Percentiles rank a stretch among this genome's conserved stretches.
Evolutionary conservation across 1,140 invertebrate genomes (phyloP).

Genomic region (Melipona quadrifasciata): DNA sequence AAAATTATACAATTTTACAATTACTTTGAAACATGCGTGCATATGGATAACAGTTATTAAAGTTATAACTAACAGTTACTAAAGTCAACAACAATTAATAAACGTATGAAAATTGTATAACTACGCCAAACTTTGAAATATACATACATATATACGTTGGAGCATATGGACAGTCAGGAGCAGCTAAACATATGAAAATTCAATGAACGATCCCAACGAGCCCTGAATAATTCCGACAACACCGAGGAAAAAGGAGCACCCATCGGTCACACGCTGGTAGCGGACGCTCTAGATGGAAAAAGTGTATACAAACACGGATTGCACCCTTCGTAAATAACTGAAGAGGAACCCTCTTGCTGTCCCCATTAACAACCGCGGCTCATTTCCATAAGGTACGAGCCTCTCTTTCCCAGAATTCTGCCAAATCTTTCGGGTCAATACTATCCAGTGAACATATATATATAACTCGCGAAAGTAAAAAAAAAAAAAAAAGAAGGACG

Average conservation of each 20-base stretch:
- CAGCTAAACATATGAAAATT: neutral
- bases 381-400: slow-evolving; percentile 71
- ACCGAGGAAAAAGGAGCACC: neutral
- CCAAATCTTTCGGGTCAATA: slow-evolving; percentile 5
- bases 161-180: too few relatives aligned
- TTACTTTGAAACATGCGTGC: too few relatives aligned
- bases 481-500: neutral
- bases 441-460: slow-evolving; percentile 11
- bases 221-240: too few relatives aligned
- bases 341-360: neutral
- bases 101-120: too few relatives aligned
- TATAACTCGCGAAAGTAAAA: neutral
- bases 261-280: neutral
- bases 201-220: neutral
- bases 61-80: too few relatives aligned
- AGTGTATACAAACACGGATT: neutral
- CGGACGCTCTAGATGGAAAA: neutral
- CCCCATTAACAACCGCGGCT: slow-evolving; percentile 61
- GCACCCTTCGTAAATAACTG: slow-evolving; percentile 14
- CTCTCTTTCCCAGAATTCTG: slow-evolving; percentile 62
- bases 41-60: too few relatives aligned
- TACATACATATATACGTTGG: too few relatives aligned
- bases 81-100: too few relatives aligned
- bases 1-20: too few relatives aligned
- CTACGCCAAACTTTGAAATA: too few relatives aligned